Evolutionary conservation across 2,797 vertebrate species (phyloP).

Genomic region (Catharus ustulatus): DNA sequence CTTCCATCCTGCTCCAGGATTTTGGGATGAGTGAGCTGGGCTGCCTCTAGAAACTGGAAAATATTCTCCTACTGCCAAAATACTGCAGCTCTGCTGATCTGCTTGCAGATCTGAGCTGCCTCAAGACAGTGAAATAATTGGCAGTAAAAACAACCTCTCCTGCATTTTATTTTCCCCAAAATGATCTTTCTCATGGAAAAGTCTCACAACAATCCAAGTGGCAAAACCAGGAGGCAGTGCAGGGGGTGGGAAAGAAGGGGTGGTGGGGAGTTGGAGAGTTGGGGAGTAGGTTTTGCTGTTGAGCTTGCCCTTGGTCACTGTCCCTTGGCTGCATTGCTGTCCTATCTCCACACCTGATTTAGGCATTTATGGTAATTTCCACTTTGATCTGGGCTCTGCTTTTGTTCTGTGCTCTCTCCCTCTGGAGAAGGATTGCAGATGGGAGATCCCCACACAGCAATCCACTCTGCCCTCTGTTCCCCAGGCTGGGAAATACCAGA

Average conservation of each 20-base stretch:
- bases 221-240: background rate
- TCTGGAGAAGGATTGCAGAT: slow-evolving; percentile 43
- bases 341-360: background rate
- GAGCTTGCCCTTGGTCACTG: background rate
- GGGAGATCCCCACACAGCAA: background rate
- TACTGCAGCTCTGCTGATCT: background rate
- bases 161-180: background rate
- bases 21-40: background rate
- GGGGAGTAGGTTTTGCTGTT: background rate
- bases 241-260: background rate
- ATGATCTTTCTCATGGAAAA: background rate
- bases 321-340: background rate
- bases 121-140: background rate
- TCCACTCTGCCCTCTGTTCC: background rate
- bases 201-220: background rate
- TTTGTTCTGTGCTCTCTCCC: background rate
- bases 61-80: background rate
- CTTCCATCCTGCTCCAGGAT: background rate
- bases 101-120: background rate
- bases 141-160: background rate
- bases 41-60: background rate
- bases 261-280: background rate
- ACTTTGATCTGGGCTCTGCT: background rate
- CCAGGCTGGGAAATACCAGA: background rate
- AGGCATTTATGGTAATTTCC: background rate